A percentile compares a stretch with the other conserved stretches of the same genome.
These are phyloP conservation scores for Lasaia peninsularis DNA, from an alignment of 1,140 invertebrate genomes.

Conservation along the genomic window DNA sequence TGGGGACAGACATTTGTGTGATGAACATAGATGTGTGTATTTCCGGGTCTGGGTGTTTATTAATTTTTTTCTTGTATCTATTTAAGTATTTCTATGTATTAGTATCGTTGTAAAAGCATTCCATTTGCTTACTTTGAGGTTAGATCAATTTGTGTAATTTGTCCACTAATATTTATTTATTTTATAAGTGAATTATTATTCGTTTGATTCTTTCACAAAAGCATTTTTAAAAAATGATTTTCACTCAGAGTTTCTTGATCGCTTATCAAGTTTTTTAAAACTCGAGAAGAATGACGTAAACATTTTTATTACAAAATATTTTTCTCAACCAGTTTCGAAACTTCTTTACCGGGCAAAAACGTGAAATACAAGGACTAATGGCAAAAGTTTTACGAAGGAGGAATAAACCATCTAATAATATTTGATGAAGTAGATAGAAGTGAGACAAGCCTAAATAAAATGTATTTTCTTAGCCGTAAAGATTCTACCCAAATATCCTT, in stretches of 20 bases:
- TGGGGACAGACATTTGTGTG: no score
- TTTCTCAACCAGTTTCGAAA: conserved; percentile 8
- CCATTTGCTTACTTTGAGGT: no score
- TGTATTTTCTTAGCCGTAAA: neutral
- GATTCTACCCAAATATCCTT: conserved; percentile 3
- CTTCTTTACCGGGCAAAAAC: neutral
- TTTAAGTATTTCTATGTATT: no score
- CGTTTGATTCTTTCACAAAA: neutral
- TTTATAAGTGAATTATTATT: neutral
- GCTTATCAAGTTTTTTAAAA: neutral
- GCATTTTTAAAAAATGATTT: neutral
- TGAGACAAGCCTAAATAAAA: neutral
- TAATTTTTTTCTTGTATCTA: no score
- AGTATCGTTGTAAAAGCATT: no score
- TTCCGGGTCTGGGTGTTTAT: no score
- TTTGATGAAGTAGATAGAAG: conserved; percentile 10
- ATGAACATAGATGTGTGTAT: no score
- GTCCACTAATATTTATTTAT: neutral
- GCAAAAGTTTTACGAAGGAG: conserved; percentile 8
- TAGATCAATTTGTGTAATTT: no score
- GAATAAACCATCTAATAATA: conserved; percentile 5
- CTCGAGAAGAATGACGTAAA: neutral
- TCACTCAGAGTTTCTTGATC: neutral
- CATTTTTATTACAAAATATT: conserved; percentile 4
- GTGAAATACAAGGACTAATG: conserved; percentile 12